Evolutionary conservation across 2,113 vertebrate genomes (phyloP), one percentile per base, ranked within the genome.

Genomic region (Empidonax traillii): DNA sequence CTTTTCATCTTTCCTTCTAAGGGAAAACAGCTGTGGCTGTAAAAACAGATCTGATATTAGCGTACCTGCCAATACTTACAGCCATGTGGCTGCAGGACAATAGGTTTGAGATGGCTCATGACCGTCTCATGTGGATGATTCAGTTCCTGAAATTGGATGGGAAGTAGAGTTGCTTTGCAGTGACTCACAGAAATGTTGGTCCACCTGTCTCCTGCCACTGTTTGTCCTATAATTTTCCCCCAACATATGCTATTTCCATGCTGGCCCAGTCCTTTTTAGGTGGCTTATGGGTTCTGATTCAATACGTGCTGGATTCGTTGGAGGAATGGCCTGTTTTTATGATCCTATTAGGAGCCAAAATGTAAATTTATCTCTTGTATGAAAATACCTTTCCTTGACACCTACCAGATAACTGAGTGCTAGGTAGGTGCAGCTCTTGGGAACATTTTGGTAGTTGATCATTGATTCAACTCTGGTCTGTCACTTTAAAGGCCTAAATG

Each of bases 11-110:
- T 96, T 96, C 91, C 91, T 96, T 94, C 76, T 76, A 83, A 87
- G 84, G 85, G 89, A 96, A 96, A 97, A 94, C 96, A 97, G 86
- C 95, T 97, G n/a, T 51, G 88, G 17, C 83, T 73, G 71, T 89
- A 61, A 87, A 96, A 95, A 55, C 63, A 71, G 59, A 85, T 46
- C 90, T 95, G 52, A 65, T 93, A 74, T 89, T 89, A 75, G 28
- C 53, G 35, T 84, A 95, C 85, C 79, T 97, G 91, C 76, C 46
- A 56, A 39, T 78, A 72, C 63, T 88, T 68, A 61, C 72, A 58
- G 23, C 59, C 86, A 25, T 82, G 67, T 93, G 84, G 88, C 84
- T 86, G 79, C 75, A 89, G 94, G 78, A 85, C 72, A 94, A 12
- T 89, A 65, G 53, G 39, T 58, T 44, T 84, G 63, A 49, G 56